phyloP scores from a whole-genome alignment of 2,888 invertebrate genomes.

The Pterostichus niger region DNA sequence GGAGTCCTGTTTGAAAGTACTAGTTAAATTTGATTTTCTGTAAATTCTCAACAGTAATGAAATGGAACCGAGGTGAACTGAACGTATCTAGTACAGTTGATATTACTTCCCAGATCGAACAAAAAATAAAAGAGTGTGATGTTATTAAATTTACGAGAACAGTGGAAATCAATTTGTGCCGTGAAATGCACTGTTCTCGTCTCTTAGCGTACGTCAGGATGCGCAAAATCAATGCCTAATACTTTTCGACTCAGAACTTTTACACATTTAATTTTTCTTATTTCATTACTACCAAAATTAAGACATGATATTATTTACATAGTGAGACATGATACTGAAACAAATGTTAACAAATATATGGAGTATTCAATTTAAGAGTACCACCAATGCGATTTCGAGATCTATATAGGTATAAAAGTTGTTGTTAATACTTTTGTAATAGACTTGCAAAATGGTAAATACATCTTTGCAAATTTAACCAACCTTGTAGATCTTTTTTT shows the following conservation, averaged over 20 bases:
- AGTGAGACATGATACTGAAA: no score
- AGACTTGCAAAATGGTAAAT: no score
- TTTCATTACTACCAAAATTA: no score
- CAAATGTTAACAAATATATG: no score
- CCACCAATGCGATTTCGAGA: no score
- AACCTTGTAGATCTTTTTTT: no score
- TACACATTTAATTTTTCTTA: no score
- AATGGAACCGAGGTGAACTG: slow-evolving; percentile 32
- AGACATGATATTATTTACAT: no score
- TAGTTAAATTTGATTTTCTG: slow-evolving; percentile 38
- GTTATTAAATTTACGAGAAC: slow-evolving; percentile 66
- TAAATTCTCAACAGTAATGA: slow-evolving; percentile 44
- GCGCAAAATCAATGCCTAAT: slow-evolving; percentile 15
- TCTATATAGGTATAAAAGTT: no score
- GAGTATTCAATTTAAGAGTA: no score
- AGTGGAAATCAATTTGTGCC: slow-evolving; percentile 63
- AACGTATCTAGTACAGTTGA: slow-evolving; percentile 45
- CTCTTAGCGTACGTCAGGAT: slow-evolving; percentile 14
- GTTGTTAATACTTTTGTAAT: no score
- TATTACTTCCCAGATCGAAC: slow-evolving; percentile 48
- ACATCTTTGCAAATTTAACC: no score
- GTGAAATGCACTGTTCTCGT: slow-evolving; percentile 49
- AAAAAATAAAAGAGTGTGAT: slow-evolving; percentile 56
- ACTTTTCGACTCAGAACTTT: not conserved
- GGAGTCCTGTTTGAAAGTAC: not conserved